Conservation (phyloP, 2,888 invertebrate genomes). For the Hyppa rectilinea region DNA sequence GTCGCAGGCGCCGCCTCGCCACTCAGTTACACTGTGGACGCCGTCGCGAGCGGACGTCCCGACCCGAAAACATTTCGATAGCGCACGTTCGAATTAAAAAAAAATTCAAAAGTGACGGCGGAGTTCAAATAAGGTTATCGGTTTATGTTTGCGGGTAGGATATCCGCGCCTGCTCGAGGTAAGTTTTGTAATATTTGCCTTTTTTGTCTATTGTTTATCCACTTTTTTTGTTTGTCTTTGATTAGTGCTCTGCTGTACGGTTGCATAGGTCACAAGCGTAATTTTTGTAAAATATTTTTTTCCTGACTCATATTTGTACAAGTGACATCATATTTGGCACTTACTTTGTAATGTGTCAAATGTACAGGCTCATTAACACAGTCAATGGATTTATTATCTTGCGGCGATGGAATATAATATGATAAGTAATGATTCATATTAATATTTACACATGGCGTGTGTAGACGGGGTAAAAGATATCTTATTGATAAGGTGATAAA, state of each 20-base stretch:
- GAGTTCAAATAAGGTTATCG: conserved; percentile 86
- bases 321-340: conserved; percentile 71
- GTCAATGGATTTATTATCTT: conserved; percentile 66
- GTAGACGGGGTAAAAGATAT: conserved; percentile 52
- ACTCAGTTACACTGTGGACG: conserved; percentile 79
- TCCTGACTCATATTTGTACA: conserved; percentile 64
- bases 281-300: conserved; percentile 58
- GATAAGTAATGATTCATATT: conserved; percentile 68
- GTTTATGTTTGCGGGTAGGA: conserved; percentile 82
- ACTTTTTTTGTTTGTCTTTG: conserved; percentile 76
- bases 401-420: conserved; percentile 57
- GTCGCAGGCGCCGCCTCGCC: conserved; percentile 84
- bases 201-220: conserved; percentile 71
- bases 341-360: conserved; percentile 66
- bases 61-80: conserved; percentile 43
- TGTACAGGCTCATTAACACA: conserved; percentile 59
- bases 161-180: conserved; percentile 81
- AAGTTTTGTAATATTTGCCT: conserved; percentile 78
- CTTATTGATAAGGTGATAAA: conserved; percentile 60
- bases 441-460: conserved; percentile 64
- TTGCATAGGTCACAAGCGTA: conserved; percentile 71
- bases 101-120: conserved; percentile 75
- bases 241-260: conserved; percentile 76
- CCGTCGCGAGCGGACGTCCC: conserved; percentile 75
- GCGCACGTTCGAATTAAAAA: conserved; percentile 67